phyloP scores from a whole-genome alignment of 2,797 vertebrate species.

The Schizopygopsis malacanthus region DNA sequence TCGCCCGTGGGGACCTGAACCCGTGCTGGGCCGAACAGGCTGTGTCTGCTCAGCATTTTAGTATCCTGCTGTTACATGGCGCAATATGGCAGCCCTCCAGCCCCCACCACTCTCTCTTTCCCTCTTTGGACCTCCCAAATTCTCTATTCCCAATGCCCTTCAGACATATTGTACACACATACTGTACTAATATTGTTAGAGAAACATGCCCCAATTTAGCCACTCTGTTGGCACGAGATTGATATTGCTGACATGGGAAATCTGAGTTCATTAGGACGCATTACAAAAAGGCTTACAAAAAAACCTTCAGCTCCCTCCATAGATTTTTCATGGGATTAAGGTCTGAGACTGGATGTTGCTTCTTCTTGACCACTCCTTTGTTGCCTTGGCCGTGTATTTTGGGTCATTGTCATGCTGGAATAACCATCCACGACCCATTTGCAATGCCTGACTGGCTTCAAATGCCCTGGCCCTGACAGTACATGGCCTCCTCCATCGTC shows the following conservation, averaged over 20 bases:
- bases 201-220: conserved; percentile 43
- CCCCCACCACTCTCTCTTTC: conserved; percentile 56
- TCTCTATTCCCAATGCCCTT: conserved; percentile 76
- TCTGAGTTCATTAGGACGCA: conserved; percentile 1
- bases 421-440: no score
- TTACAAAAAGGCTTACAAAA: neutral
- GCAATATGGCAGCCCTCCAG: conserved; percentile 70
- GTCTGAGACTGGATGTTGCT: no score
- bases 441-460: no score
- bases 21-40: conserved; percentile 70
- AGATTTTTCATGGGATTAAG: no score
- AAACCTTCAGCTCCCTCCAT: no score
- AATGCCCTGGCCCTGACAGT: no score
- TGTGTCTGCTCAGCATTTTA: conserved; percentile 80
- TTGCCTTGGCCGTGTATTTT: no score
- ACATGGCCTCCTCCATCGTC: no score
- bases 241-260: conserved; percentile 37
- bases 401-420: no score
- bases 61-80: conserved; percentile 71
- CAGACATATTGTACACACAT: conserved; percentile 67
- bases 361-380: no score
- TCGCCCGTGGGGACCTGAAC: conserved; percentile 68
- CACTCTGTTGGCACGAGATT: conserved; percentile 33
- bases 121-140: conserved; percentile 62
- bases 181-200: conserved; percentile 54